Percentiles rank a stretch among this genome's conserved stretches.
Conservation (phyloP, 2,888 invertebrate genomes). For the Harpalus rubripes region DNA sequence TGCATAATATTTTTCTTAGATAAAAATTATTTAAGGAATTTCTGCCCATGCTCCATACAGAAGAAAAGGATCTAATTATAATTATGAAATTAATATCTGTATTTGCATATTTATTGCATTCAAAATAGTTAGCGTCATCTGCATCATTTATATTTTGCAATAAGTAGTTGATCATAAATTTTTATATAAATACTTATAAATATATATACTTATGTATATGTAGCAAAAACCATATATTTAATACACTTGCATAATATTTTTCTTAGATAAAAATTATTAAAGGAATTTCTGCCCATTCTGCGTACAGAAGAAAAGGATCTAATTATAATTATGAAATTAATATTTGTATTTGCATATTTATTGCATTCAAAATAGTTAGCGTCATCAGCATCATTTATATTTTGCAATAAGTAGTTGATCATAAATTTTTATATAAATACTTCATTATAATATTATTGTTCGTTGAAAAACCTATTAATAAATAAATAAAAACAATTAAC, state of each 20-base stretch:
- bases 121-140: not conserved
- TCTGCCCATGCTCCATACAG: not conserved
- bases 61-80: not conserved
- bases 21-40: not conserved
- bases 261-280: not conserved
- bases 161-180: not conserved
- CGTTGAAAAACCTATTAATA: not conserved
- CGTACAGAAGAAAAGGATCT: not conserved
- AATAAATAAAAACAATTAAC: constrained; percentile 27
- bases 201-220: too few relatives aligned
- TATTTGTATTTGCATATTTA: not conserved
- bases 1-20: too few relatives aligned
- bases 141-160: constrained; percentile 3
- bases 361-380: not conserved
- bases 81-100: not conserved
- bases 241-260: too few relatives aligned
- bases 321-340: not conserved
- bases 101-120: not conserved
- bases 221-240: too few relatives aligned
- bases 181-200: not conserved
- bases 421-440: not conserved
- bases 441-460: not conserved
- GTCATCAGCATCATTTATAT: not conserved
- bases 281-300: not conserved
- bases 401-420: constrained; percentile 3